Evolutionary conservation across 2,797 vertebrate species (phyloP), one percentile per base, ranked within the genome.

Genomic region (Propithecus perrieri): DNA sequence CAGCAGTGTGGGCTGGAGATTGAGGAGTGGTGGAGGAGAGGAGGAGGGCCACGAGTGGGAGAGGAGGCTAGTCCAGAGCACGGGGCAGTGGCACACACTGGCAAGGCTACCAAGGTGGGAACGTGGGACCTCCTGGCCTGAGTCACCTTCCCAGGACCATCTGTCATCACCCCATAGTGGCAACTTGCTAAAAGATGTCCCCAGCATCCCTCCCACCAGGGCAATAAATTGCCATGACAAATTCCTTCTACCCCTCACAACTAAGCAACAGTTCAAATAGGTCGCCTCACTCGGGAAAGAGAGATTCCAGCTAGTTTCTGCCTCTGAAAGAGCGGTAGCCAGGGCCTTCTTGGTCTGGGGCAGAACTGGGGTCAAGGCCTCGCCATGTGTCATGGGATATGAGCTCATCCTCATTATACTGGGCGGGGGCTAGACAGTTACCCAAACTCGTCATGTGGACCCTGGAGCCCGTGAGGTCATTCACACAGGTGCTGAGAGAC

Each of bases 321-420:
- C 22, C 35, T 87, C 71, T 92, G 67, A 13, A 48, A 89, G 46
- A 53, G 33, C 89, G 92, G 55, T 2, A 75, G 20, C 55, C 57
- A 43, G 35, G 11, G 18, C 61, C 48, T 89, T 30, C 53, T 46
- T 33, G 12, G 30, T 2, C 38, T 69, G 26, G 46, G 48, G 67
- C 43, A 63, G 46, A n/a, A 33, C 35, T 79, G 48, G 48, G 33
- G 57, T 91, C 86, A 89, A 75, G 83, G n/a, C 50, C 50, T 55
- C 33, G 48, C 24, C 2, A 12, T 84, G 81, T 91, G 61, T 96
- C 93, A 85, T 50, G 57, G 65, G 41, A n/a, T 65, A 46, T 95
- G 90, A 96, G 78, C 63, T 97, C 92, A 97, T 67, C 30, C 57
- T 87, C 30, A n/a, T 72, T 33, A 95, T 4, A 8, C 20, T 12